These are phyloP conservation scores for Nanorana parkeri DNA, from an alignment of 2,113 vertebrate species.

Conservation along the genomic window DNA sequence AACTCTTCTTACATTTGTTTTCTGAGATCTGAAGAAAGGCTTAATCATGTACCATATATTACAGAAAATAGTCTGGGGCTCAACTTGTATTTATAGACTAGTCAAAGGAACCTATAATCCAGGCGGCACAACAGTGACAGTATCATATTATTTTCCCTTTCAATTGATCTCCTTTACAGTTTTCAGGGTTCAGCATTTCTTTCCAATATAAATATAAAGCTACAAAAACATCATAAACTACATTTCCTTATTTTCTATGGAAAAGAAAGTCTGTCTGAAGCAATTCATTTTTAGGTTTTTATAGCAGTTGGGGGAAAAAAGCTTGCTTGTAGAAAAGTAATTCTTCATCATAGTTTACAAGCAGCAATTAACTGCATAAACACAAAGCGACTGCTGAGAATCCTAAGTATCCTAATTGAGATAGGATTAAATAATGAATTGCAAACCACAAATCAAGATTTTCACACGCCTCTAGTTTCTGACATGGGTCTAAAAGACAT, in stretches of 20 bases:
- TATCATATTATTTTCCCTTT: background rate
- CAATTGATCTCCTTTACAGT: background rate
- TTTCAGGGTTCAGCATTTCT: background rate
- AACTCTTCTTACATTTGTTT: too few species aligned
- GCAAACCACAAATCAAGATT: too few species aligned
- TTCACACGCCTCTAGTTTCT: too few species aligned
- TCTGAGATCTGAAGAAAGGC: too few species aligned
- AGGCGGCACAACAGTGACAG: background rate
- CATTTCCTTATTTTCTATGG: background rate
- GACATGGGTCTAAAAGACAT: too few species aligned
- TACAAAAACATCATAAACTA: background rate
- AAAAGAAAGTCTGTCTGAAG: background rate
- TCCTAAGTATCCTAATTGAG: slow-evolving; percentile 6
- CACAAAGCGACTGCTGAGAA: background rate
- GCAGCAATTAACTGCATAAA: slow-evolving; percentile 16
- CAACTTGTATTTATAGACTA: too few species aligned
- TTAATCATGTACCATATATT: too few species aligned
- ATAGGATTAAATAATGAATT: too few species aligned
- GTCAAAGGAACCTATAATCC: too few species aligned
- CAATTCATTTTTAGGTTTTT: background rate
- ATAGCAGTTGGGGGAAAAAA: background rate
- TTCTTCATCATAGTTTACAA: slow-evolving; percentile 15
- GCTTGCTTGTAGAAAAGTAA: background rate
- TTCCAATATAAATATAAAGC: background rate
- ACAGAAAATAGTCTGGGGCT: too few species aligned